These are phyloP conservation scores for Drosophila greeni DNA, from an alignment of 2,888 invertebrate genomes.

Conservation along the genomic window DNA sequence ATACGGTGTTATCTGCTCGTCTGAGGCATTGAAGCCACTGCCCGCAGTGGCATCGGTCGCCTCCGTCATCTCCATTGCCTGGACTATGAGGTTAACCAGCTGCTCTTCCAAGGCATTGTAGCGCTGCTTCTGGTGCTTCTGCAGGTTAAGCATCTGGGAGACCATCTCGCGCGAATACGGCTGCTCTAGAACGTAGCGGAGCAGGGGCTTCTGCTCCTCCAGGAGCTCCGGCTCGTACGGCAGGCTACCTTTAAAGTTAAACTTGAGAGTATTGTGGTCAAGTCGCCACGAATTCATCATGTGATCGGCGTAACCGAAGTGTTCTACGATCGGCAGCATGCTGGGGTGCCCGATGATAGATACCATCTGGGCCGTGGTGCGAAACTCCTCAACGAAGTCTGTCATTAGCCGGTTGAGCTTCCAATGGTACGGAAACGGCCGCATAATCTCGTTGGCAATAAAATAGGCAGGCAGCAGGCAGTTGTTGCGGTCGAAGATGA, in stretches of 20 bases:
- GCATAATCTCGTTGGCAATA: conserved; percentile 96
- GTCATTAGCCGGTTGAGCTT: conserved; percentile 91
- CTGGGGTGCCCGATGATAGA: conserved; percentile 93
- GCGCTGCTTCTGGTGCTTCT: conserved; percentile 93
- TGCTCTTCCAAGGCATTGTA: conserved; percentile 95
- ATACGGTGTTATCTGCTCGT: conserved; percentile 76
- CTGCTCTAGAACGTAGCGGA: conserved; percentile 94
- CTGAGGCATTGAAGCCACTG: conserved; percentile 80
- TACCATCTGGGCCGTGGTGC: conserved; percentile 96
- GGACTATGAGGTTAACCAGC: conserved; percentile 92
- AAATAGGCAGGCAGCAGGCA: conserved; percentile 96
- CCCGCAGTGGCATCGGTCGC: conserved; percentile 79
- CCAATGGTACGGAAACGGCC: conserved; percentile 88
- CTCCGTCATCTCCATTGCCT: conserved; percentile 95
- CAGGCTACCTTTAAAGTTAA: conserved; percentile 84
- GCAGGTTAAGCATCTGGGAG: conserved; percentile 94
- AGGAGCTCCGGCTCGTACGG: conserved; percentile 93
- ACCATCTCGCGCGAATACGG: conserved; percentile 98
- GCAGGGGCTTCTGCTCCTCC: conserved; percentile 91
- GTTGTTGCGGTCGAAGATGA: conserved; percentile 94
- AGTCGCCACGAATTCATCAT: conserved; percentile 95
- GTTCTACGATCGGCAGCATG: conserved; percentile 96
- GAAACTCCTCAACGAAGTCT: conserved; percentile 94
- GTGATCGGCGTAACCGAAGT: conserved; percentile 93
- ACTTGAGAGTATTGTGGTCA: conserved; percentile 88